Conservation (phyloP, 2,888 invertebrate genomes). For the Dolichomitus sp. region DNA sequence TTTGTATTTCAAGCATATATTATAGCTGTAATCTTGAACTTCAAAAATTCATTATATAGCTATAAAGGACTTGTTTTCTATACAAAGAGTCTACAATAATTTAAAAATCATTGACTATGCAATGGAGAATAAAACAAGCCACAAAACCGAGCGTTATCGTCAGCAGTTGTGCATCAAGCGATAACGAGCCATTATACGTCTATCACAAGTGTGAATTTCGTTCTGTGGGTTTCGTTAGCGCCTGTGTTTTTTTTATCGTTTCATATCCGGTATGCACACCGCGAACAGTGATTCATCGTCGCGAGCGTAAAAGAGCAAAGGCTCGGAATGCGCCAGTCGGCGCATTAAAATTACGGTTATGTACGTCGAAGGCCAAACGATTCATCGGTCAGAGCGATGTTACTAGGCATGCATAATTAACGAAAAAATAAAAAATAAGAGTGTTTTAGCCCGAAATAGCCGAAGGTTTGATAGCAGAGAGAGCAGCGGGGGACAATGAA, state of each 20-base stretch:
- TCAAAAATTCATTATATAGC: neutral
- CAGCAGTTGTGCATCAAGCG: conserved; percentile 48
- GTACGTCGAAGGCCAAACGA: conserved; percentile 63
- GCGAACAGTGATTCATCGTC: conserved; percentile 66
- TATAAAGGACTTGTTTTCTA: neutral
- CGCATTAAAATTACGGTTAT: conserved; percentile 67
- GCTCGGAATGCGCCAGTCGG: conserved; percentile 46
- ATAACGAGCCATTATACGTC: conserved; percentile 45
- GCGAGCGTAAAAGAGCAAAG: conserved; percentile 30
- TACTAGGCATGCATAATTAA: conserved; percentile 24
- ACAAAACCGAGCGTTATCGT: conserved; percentile 44
- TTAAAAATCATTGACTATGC: neutral
- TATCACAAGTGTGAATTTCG: conserved; percentile 47
- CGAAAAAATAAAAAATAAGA: conserved; percentile 18
- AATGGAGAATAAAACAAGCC: neutral
- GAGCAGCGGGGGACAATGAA: neutral
- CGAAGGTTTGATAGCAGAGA: neutral
- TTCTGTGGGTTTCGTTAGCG: neutral
- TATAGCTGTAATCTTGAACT: too few species aligned
- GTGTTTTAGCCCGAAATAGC: conserved; percentile 9
- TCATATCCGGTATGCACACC: conserved; percentile 64
- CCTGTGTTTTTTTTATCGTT: conserved; percentile 57
- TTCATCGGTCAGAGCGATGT: conserved; percentile 42
- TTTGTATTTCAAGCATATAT: too few species aligned
- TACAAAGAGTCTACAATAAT: neutral